Evolutionary conservation across 2,113 vertebrate species (phyloP).

Genomic region (Anseranas semipalmata): DNA sequence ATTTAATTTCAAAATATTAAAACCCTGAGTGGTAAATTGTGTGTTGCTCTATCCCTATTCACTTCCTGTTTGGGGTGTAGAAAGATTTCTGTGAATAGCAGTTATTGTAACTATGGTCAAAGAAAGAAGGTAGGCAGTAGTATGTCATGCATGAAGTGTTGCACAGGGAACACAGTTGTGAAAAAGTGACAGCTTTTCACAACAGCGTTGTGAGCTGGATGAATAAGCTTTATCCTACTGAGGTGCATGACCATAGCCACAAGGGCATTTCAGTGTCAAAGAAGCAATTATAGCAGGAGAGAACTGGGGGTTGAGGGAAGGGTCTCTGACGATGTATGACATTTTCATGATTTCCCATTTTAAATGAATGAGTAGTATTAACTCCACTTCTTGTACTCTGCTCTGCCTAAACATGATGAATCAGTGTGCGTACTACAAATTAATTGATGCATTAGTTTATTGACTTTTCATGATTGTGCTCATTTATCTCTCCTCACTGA

Average conservation of each 20-base stretch:
- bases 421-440: background rate
- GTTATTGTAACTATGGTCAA: slow-evolving; percentile 7
- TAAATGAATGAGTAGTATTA: background rate
- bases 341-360: background rate
- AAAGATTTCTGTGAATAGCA: slow-evolving; percentile 4
- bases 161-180: background rate
- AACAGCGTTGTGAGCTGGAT: background rate
- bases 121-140: background rate
- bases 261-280: background rate
- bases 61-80: background rate
- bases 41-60: background rate
- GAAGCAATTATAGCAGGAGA: background rate
- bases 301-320: background rate
- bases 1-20: background rate
- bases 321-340: background rate
- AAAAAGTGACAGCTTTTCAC: background rate
- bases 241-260: background rate
- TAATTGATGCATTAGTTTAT: background rate
- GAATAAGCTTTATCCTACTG: background rate
- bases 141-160: background rate
- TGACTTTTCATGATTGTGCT: background rate
- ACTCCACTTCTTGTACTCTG: background rate
- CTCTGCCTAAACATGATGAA: background rate
- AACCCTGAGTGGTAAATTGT: background rate
- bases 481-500: background rate